Evolutionary conservation across 2,113 vertebrate genomes (phyloP).

Genomic region (Pluvialis apricaria): DNA sequence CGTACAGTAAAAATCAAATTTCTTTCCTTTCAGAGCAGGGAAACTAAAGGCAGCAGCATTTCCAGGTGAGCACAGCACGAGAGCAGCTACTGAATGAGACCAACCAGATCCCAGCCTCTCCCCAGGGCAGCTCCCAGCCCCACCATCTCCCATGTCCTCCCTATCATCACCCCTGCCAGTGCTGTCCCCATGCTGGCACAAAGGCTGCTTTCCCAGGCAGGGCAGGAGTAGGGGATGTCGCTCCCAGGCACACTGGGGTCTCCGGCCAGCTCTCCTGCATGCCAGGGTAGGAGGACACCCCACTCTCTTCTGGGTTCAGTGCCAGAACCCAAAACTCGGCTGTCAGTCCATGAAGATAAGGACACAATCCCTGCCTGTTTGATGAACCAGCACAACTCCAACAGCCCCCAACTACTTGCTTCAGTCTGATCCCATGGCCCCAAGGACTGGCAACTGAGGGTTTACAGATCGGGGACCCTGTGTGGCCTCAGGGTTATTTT

Average conservation of each 20-base stretch:
- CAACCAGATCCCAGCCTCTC: neutral
- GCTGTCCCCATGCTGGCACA: neutral
- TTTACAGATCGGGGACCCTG: neutral
- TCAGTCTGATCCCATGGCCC: rapidly evolving
- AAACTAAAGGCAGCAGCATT: neutral
- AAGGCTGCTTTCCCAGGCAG: neutral
- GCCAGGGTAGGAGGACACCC: neutral
- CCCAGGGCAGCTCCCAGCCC: neutral
- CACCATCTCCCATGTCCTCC: neutral
- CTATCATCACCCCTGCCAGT: neutral
- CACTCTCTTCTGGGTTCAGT: neutral
- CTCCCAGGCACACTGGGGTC: neutral
- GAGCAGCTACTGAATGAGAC: neutral
- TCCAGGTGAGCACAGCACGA: neutral
- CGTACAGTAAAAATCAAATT: neutral
- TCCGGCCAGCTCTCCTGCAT: neutral
- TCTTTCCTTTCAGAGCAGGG: neutral
- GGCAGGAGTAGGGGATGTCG: neutral
- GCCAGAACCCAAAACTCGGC: neutral
- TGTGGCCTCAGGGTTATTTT: neutral
- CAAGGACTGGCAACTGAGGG: neutral
- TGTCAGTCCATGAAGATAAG: neutral
- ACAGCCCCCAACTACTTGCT: neutral
- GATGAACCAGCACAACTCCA: neutral
- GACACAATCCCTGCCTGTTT: neutral